Percentiles rank a stretch among this genome's conserved stretches.
Evolutionary conservation across 2,888 invertebrate species (phyloP).

Genomic region (Oxyteleia sp.): DNA sequence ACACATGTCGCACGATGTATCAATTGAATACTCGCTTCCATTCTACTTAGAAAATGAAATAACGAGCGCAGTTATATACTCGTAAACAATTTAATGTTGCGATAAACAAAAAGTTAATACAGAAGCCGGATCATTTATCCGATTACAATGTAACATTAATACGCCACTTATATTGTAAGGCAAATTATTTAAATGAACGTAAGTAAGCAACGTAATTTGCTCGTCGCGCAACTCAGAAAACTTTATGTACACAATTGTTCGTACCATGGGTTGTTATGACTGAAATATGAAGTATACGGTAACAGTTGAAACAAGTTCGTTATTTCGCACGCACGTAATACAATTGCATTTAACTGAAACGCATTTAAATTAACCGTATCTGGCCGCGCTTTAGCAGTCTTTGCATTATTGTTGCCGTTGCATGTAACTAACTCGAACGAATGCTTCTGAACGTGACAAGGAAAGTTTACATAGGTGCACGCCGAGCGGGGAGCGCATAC

Average conservation of each 20-base stretch:
- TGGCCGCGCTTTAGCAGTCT: conserved; percentile 63
- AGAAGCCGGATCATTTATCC: conserved; percentile 28
- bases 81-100: too few relatives aligned
- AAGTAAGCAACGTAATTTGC: conserved; percentile 60
- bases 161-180: conserved; percentile 15
- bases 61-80: too few relatives aligned
- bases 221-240: conserved; percentile 47
- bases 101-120: conserved; percentile 28
- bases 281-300: conserved; percentile 65
- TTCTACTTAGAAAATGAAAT: too few relatives aligned
- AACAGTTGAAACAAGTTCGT: conserved; percentile 67
- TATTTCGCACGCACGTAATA: conserved; percentile 68
- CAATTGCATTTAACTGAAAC: conserved; percentile 71
- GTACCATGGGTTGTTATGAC: conserved; percentile 57
- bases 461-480: conserved; percentile 69
- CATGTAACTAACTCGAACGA: conserved; percentile 69
- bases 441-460: conserved; percentile 70
- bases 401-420: conserved; percentile 67
- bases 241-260: conserved; percentile 50
- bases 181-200: conserved; percentile 49
- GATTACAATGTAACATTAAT: conserved; percentile 53
- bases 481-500: conserved; percentile 34
- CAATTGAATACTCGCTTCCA: too few relatives aligned
- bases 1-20: too few relatives aligned
- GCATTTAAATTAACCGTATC: conserved; percentile 71